phyloP scores from a whole-genome alignment of 2,113 vertebrate genomes.

The Marmota flaviventris region DNA sequence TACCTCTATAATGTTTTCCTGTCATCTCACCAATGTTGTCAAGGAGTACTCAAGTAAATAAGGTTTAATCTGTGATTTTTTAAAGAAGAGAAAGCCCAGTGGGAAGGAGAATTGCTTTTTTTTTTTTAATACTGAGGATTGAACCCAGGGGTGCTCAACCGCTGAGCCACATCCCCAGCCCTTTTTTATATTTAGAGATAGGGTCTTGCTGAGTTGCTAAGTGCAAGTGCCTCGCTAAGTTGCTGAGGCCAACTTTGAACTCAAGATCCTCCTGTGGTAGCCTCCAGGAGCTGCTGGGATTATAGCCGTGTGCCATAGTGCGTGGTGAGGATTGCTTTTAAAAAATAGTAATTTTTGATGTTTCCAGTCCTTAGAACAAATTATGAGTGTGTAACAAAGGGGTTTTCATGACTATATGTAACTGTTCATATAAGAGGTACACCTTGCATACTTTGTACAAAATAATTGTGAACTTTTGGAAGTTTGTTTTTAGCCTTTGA shows the following conservation, averaged over 20 bases:
- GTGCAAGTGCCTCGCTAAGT: too few species aligned
- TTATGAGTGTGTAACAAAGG: background rate
- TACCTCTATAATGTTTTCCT: conserved; percentile 25
- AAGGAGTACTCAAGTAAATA: conserved; percentile 22
- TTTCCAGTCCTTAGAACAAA: conserved; percentile 50
- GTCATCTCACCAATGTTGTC: background rate
- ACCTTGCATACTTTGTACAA: background rate
- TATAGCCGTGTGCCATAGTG: too few species aligned
- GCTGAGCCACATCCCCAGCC: too few species aligned
- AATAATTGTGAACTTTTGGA: conserved; percentile 13
- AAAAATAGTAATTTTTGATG: conserved; percentile 18
- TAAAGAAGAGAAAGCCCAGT: background rate
- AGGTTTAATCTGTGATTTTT: conserved; percentile 29
- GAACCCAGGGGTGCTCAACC: too few species aligned
- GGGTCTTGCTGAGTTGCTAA: too few species aligned
- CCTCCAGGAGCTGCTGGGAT: too few species aligned
- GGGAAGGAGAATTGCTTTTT: background rate
- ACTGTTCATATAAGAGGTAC: conserved; percentile 16
- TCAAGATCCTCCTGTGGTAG: too few species aligned
- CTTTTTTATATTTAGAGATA: too few species aligned
- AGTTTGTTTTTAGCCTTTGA: conserved; percentile 48
- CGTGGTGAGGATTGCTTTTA: background rate
- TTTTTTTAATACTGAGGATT: too few species aligned
- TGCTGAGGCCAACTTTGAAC: too few species aligned
- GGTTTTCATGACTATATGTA: conserved; percentile 20